A percentile compares a stretch with the other conserved stretches of the same genome.
Evolutionary conservation across 2,113 vertebrate species (phyloP).

Genomic region (Rallus limicola): DNA sequence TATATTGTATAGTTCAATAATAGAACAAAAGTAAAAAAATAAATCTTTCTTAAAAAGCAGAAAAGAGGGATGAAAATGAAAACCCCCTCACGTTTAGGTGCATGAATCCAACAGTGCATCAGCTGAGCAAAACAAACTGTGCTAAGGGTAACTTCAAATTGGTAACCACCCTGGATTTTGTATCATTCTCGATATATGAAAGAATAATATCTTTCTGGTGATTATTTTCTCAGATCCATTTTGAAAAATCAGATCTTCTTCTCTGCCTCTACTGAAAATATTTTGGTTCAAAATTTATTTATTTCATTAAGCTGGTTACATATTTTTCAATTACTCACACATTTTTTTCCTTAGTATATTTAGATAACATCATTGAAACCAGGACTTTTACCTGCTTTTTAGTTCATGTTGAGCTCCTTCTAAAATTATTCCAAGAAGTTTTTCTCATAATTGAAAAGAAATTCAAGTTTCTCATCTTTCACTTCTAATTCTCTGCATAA

Average conservation of each 20-base stretch:
- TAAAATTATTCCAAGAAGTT: background rate
- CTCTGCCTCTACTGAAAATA: background rate
- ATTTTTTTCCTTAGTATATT: background rate
- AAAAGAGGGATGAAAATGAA: background rate
- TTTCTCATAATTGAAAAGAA: background rate
- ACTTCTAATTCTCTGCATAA: background rate
- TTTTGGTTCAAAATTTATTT: background rate
- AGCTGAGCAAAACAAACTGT: background rate
- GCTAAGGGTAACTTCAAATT: background rate
- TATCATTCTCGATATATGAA: background rate
- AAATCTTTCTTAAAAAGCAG: background rate
- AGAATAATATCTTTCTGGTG: background rate
- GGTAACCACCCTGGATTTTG: background rate
- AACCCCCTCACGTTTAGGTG: background rate
- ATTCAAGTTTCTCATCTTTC: background rate
- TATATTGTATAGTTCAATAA: background rate
- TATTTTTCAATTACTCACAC: background rate
- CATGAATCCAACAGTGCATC: background rate
- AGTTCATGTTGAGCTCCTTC: background rate
- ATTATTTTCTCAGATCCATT: background rate
- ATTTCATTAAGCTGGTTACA: background rate
- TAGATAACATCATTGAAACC: background rate
- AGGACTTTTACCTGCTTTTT: background rate
- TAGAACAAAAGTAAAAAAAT: background rate
- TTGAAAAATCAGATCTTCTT: background rate